These are phyloP conservation scores for Polydesmus complanatus DNA, from an alignment of 2,888 invertebrate species.

Conservation along the genomic window DNA sequence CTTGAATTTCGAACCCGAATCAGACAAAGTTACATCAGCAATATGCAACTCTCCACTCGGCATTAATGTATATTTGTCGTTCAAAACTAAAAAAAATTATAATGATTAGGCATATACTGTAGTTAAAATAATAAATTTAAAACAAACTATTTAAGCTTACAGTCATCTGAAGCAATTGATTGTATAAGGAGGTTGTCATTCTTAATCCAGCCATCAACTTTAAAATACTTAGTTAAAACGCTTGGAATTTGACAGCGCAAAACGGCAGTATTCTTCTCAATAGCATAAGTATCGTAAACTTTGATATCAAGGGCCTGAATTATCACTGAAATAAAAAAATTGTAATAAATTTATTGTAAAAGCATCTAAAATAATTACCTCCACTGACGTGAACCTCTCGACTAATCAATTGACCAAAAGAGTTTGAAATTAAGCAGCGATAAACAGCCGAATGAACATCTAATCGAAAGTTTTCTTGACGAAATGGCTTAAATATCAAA, in stretches of 20 bases:
- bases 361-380: no score
- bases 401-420: no score
- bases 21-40: not conserved
- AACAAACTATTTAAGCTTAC: not conserved
- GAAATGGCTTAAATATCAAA: no score
- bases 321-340: no score
- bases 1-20: conserved; percentile 8
- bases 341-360: no score
- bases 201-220: not conserved
- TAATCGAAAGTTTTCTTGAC: no score
- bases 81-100: not conserved
- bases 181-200: not conserved
- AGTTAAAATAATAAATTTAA: not conserved
- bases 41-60: conserved; percentile 11
- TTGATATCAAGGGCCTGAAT: no score
- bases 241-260: not conserved
- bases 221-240: not conserved
- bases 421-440: no score
- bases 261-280: not conserved
- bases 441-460: no score
- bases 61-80: conserved; percentile 1
- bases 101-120: no score
- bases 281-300: not conserved
- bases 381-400: no score
- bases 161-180: not conserved